Evolutionary conservation across 1,140 invertebrate species (phyloP), one percentile per base, ranked within the genome.

Genomic region (Lordiphosa mommai): DNA sequence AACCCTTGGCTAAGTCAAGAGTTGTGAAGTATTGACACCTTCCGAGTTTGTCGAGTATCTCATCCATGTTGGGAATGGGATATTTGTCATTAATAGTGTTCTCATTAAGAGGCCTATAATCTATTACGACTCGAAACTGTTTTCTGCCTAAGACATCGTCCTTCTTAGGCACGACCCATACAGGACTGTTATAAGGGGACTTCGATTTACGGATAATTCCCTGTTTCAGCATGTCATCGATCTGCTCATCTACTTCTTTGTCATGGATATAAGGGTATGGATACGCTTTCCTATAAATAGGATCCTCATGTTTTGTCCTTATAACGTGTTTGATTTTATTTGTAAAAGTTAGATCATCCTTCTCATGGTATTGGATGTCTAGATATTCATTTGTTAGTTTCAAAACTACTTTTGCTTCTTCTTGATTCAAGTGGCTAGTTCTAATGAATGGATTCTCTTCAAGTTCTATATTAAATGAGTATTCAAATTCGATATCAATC

Each of bases 1-100:
- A 92, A 2, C 91, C 91, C 30, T 65, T 84, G 0, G 23, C 48
- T 1, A 50, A n/a, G 67, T 92, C 90, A 2, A 92, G 48, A 0
- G 77, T 80, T 3, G 74, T 72, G 57, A 91, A 91, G 46, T 87
- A 90, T 41, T 69, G 20, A 20, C 20, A 20, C 20, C 20, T 20
- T 20, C 20, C 20, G 3, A 20, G 20, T 20, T 20, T 20, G 3
- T 20, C 20, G 4, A 20, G 30, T 2, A 36, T 8, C 7, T 43
- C 33, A 13, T 36, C 33, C 4, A 36, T 36, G 12, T 5, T 36
- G 10, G 33, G 33, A 10, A 36, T 36, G 10, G 33, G 33, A 36
- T 13, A 36, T 2, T 13, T 36, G 13, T 36, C 10, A 2, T 4
- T 13, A 6, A 34, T 12, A 3, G n/a, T 34, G 12, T 12, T 17